phyloP scores from a whole-genome alignment of 2,888 invertebrate genomes.

The Scaptomyza flava region DNA sequence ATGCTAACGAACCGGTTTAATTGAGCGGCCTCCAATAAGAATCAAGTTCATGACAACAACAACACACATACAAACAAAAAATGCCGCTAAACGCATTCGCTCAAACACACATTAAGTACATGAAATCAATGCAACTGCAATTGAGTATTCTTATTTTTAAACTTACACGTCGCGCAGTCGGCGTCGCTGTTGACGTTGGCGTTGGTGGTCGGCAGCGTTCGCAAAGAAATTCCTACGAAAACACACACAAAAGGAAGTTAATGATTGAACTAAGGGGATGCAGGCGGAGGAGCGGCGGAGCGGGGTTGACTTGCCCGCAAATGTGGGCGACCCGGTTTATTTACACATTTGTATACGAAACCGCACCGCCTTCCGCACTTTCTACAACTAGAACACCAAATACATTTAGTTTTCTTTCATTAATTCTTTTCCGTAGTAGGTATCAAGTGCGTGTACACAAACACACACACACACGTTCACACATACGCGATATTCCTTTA shows the following conservation, averaged over 20 bases:
- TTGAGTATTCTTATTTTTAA: conserved; percentile 14
- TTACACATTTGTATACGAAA: conserved; percentile 60
- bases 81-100: conserved; percentile 41
- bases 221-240: conserved; percentile 46
- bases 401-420: conserved; percentile 35
- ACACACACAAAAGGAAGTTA: conserved; percentile 46
- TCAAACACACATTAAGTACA: conserved; percentile 23
- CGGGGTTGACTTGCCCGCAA: conserved; percentile 20
- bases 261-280: conserved; percentile 19
- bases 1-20: conserved; percentile 71
- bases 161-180: conserved; percentile 32
- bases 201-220: conserved; percentile 30
- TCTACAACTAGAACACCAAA: conserved; percentile 53
- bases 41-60: conserved; percentile 70
- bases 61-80: conserved; percentile 12
- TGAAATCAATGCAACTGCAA: conserved; percentile 15
- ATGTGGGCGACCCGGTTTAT: conserved; percentile 73
- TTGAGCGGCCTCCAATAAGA: conserved; percentile 75
- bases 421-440: conserved; percentile 42
- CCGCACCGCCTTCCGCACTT: conserved; percentile 65
- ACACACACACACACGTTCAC: conserved; percentile 23
- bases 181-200: conserved; percentile 19
- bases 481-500: conserved; percentile 18
- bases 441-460: conserved; percentile 59
- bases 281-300: not conserved